Evolutionary conservation across 2,113 vertebrate genomes (phyloP).

Genomic region (Lamprotornis superbus): DNA sequence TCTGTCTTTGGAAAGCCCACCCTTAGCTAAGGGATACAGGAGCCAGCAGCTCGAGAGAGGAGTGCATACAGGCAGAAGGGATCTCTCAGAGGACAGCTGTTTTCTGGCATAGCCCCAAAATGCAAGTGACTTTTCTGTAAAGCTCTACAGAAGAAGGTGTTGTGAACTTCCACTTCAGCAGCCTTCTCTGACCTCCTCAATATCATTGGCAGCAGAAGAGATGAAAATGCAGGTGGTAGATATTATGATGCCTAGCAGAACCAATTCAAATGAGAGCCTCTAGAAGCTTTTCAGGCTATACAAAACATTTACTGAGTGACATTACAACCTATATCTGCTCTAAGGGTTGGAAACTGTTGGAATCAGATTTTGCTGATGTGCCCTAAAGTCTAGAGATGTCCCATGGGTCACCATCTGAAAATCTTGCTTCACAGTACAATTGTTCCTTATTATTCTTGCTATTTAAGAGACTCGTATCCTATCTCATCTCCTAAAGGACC

Average conservation of each 20-base stretch:
- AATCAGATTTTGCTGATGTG: background rate
- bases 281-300: background rate
- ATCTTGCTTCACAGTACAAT: background rate
- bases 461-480: background rate
- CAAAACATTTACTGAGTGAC: background rate
- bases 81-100: background rate
- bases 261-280: background rate
- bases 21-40: background rate
- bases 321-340: background rate
- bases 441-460: background rate
- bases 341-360: background rate
- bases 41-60: background rate
- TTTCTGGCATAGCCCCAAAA: background rate
- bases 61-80: background rate
- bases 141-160: background rate
- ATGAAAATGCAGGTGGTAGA: background rate
- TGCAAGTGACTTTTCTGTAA: background rate
- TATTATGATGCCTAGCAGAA: background rate
- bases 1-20: background rate
- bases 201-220: background rate
- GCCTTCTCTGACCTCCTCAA: background rate
- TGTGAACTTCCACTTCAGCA: background rate
- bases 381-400: background rate
- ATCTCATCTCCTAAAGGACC: background rate
- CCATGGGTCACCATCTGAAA: background rate